Evolutionary conservation across 2,113 vertebrate genomes (phyloP).

Genomic region (Patagioenas fasciata): DNA sequence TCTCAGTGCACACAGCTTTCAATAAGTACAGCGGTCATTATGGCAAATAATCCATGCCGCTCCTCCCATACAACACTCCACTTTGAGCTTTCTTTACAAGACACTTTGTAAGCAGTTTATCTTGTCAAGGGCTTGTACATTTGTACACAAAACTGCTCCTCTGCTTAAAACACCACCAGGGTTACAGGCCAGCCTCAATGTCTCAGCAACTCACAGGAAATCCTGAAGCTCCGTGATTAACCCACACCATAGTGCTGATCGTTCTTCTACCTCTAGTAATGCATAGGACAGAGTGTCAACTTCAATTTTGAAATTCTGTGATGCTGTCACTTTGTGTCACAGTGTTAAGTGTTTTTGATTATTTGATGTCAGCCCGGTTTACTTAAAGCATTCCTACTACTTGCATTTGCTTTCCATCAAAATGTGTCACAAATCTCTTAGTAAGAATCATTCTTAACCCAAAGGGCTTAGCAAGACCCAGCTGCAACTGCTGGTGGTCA

Average conservation of each 20-base stretch:
- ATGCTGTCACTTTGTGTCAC: slow-evolving; percentile 56
- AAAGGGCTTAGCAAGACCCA: neutral
- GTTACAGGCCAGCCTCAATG: neutral
- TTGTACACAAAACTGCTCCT: neutral
- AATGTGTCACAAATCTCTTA: neutral
- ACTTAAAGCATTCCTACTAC: slow-evolving; percentile 5
- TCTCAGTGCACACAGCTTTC: neutral
- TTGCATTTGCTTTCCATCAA: slow-evolving; percentile 42
- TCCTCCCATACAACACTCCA: neutral
- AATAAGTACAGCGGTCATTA: neutral
- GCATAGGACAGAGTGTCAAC: slow-evolving; percentile 1
- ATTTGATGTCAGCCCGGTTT: slow-evolving; percentile 52
- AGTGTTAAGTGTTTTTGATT: slow-evolving; percentile 53
- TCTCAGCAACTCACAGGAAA: neutral
- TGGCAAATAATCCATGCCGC: accelerated
- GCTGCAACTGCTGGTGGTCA: neutral
- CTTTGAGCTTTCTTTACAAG: neutral
- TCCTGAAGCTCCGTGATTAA: neutral
- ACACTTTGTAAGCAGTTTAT: neutral
- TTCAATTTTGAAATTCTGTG: neutral
- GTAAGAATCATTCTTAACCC: neutral
- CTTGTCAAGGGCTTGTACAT: neutral
- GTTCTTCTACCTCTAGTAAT: neutral
- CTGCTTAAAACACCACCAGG: neutral
- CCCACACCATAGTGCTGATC: neutral